These are phyloP conservation scores for Teinopalpus imperialis DNA, from an alignment of 2,888 invertebrate genomes.

Conservation along the genomic window DNA sequence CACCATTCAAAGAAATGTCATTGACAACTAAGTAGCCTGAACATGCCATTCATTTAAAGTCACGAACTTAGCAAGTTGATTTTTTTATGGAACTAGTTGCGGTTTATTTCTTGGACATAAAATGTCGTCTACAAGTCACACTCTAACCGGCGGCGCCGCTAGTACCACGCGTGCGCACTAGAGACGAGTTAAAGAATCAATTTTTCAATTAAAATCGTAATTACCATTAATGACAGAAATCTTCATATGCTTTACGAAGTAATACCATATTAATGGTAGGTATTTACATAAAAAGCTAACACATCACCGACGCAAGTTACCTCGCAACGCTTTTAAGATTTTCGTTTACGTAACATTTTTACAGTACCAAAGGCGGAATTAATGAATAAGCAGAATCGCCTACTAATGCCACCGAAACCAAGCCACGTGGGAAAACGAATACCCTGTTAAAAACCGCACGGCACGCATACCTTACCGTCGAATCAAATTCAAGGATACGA, in stretches of 20 bases:
- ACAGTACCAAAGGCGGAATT: constrained; percentile 9
- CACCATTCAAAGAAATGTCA: too few species aligned
- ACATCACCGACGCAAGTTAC: not conserved
- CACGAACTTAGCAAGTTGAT: too few species aligned
- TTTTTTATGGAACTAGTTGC: too few species aligned
- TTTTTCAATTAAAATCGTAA: constrained; percentile 11
- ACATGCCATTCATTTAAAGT: too few species aligned
- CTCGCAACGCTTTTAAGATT: not conserved
- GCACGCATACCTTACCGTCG: constrained; percentile 31
- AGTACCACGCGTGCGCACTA: constrained; percentile 15
- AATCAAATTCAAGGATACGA: constrained; percentile 48
- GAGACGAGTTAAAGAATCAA: not conserved
- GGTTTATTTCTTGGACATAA: too few species aligned
- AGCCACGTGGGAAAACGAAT: constrained; percentile 26
- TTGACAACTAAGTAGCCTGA: too few species aligned
- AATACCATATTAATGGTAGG: not conserved
- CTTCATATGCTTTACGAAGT: not conserved
- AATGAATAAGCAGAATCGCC: constrained; percentile 17
- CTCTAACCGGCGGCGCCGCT: constrained; percentile 3
- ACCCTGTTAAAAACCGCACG: constrained; percentile 25
- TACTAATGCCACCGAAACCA: constrained; percentile 16
- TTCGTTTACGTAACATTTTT: constrained; percentile 31
- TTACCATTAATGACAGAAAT: not conserved
- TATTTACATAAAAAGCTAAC: not conserved
- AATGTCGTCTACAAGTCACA: too few species aligned